Evolutionary conservation across 2,888 invertebrate genomes (phyloP), one percentile per base, ranked within the genome.

Genomic region (Eueremaeus valkanovi): DNA sequence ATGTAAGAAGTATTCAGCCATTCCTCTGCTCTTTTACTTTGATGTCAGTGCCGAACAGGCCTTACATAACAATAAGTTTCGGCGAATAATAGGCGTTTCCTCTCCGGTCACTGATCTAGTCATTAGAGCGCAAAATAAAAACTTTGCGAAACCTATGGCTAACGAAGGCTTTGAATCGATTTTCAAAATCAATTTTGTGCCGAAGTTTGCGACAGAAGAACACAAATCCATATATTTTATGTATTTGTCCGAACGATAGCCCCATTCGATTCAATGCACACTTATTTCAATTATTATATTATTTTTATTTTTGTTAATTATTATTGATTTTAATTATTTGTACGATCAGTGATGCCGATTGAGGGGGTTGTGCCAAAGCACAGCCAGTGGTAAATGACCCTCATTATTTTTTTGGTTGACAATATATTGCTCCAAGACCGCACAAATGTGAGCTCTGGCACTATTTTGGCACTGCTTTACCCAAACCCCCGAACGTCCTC

Each of bases 241-340:
- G 75, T 75, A 63, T 76, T 66, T 76, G 13, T 58, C 45, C 33
- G 76, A 76, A 75, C 72, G 75, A 73, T 76, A 73, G 9, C 55
- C 11, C n/a, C n/a, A n/a, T n/a, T n/a, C n/a, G n/a, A n/a, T n/a
- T n/a, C n/a, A n/a, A n/a, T n/a, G n/a, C n/a, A n/a, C n/a, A n/a
- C n/a, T n/a, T n/a, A n/a, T n/a, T n/a, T n/a, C n/a, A n/a, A n/a
- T n/a, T n/a, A n/a, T n/a, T n/a, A n/a, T n/a, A n/a, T n/a, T n/a
- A n/a, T n/a, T n/a, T n/a, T n/a, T n/a, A n/a, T n/a, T n/a, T n/a
- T n/a, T n/a, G n/a, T n/a, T n/a, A n/a, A n/a, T n/a, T n/a, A n/a
- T n/a, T n/a, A n/a, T n/a, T n/a, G n/a, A n/a, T n/a, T n/a, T n/a
- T n/a, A n/a, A n/a, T n/a, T n/a, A n/a, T n/a, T n/a, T n/a, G n/a